Percentiles rank a stretch among this genome's conserved stretches.
Evolutionary conservation across 37 sponge, comb jelly and placozoan genomes (phyloP).

Genomic region (Bolinopsis microptera): DNA sequence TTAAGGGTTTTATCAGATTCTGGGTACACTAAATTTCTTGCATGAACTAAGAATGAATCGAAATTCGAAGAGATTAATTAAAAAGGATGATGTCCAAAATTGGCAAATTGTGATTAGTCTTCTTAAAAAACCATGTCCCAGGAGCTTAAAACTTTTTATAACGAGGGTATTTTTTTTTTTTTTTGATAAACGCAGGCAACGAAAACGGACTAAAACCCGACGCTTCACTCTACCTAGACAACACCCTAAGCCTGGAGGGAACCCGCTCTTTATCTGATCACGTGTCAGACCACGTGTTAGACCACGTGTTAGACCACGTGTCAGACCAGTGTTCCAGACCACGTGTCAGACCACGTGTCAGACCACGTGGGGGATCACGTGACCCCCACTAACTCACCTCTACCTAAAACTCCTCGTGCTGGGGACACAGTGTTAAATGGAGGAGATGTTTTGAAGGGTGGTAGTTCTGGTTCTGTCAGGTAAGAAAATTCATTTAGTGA

Average conservation of each 20-base stretch:
- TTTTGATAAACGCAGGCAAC: too few species aligned
- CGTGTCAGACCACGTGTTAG: background rate
- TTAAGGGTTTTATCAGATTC: too few species aligned
- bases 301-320: background rate
- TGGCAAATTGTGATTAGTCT: too few species aligned
- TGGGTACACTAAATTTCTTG: too few species aligned
- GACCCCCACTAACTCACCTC: background rate
- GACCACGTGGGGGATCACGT: background rate
- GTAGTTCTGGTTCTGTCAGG: background rate
- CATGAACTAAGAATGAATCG: too few species aligned
- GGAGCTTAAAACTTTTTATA: too few species aligned
- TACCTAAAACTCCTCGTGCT: background rate
- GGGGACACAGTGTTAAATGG: background rate
- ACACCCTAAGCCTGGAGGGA: background rate
- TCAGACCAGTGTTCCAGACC: background rate
- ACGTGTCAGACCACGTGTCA: background rate
- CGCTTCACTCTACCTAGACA: background rate
- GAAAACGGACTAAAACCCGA: background rate
- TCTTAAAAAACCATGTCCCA: too few species aligned
- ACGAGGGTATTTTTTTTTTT: too few species aligned
- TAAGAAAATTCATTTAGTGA: too few species aligned
- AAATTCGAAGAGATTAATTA: too few species aligned
- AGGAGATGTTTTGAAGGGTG: background rate
- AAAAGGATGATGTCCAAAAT: too few species aligned
- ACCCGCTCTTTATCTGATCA: background rate